Evolutionary conservation across 2,797 vertebrate species (phyloP).

Genomic region (Harpagifer antarcticus): DNA sequence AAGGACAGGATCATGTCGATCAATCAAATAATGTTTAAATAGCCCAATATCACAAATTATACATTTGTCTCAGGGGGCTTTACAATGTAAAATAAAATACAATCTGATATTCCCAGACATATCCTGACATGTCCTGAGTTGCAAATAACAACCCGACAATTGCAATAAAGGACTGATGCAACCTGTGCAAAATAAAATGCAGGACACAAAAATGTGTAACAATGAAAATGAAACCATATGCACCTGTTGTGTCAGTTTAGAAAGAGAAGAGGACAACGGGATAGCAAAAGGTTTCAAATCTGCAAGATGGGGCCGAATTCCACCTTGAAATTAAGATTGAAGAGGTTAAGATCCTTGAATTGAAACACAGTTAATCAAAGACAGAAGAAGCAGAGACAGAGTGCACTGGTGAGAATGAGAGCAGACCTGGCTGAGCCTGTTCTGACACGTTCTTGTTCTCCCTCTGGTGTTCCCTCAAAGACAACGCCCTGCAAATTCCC

Average conservation of each 20-base stretch:
- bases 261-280: not conserved
- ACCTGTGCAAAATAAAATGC: not conserved
- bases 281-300: not conserved
- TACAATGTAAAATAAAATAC: no score
- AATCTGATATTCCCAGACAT: not conserved
- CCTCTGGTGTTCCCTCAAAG: conserved; percentile 65
- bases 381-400: not conserved
- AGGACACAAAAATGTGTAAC: not conserved
- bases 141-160: not conserved
- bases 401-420: not conserved
- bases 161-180: not conserved
- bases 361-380: not conserved
- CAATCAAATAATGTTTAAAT: no score
- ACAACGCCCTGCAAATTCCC: conserved; percentile 81
- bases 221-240: not conserved
- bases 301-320: not conserved
- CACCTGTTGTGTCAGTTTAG: no score
- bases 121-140: no score
- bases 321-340: not conserved
- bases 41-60: no score
- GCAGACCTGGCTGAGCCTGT: conserved; percentile 73
- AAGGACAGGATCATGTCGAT: no score
- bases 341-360: not conserved
- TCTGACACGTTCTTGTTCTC: conserved; percentile 67
- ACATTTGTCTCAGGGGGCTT: no score